Base-by-base conservation (phyloP, 2,888 invertebrate genomes). In the Laspeyria flexula region DNA sequence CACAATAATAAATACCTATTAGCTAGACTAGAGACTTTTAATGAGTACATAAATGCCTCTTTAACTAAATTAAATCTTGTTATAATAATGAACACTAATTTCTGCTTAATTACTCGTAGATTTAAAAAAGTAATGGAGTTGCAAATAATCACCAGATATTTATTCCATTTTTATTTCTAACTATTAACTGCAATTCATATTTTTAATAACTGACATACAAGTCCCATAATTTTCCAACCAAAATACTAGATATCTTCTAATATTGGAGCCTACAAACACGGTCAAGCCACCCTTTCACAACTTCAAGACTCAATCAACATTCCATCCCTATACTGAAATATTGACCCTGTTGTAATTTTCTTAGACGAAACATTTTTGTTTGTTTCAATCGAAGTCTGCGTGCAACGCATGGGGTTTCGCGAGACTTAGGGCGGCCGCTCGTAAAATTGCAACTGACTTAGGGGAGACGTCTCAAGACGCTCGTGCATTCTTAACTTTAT, bases 401-500 rank as follows among this genome's bases (percentile, higher is more conserved):
- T 82, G 79, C 77, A 75, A 69, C 79, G 71, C 76, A 68, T 73
- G 76, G 80, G 79, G 59, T 43, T 47, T 52, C 59, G 29, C 62
- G 53, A 69, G 68, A 71, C 73, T 73, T 78, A 79, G 86, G 89
- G 89, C 83, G 82, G 76, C 73, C 73, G 77, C 74, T 91, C 91
- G 87, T 92, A 90, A 92, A 92, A 86, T 88, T 91, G 91, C 91
- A 91, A 77, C 80, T 75, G 79, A 83, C 84, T 82, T 69, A 78
- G 82, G 86, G 90, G 89, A 80, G 79, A 81, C 84, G 86, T 88
- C 90, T 91, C 86, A 88, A 91, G 91, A 88, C 88, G 86, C 67
- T 76, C 79, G 82, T 90, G 90, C 90, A 90, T 90, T 90, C 89
- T 87, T 87, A 84, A 79, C 72, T 59, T 21, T 34, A 43, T 49